A percentile compares a stretch with the other conserved stretches of the same genome.
Evolutionary conservation across 2,888 invertebrate species (phyloP).

Genomic region (Petrolisthes manimaculis): DNA sequence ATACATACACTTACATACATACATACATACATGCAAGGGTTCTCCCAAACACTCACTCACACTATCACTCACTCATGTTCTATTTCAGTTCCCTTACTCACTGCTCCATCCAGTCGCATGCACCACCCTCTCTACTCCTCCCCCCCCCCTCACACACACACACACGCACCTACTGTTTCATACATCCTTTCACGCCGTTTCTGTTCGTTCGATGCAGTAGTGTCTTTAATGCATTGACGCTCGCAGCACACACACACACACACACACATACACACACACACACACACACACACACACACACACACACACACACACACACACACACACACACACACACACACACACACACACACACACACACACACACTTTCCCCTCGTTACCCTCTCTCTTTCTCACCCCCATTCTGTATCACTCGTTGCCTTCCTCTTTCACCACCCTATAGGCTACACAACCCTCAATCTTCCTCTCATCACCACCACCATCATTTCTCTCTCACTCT

Average conservation of each 20-base stretch:
- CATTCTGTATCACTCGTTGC: too few species aligned
- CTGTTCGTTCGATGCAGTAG: neutral
- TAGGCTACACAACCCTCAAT: neutral
- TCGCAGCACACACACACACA: too few species aligned
- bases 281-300: conserved; percentile 23
- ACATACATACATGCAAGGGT: neutral
- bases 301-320: conserved; percentile 39
- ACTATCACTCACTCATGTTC: neutral
- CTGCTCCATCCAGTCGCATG: neutral
- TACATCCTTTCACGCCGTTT: neutral
- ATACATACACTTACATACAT: neutral
- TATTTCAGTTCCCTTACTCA: too few species aligned
- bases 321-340: conserved; percentile 35
- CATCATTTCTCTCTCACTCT: neutral
- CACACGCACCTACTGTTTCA: neutral
- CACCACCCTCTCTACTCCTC: neutral
- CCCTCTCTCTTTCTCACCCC: conserved; percentile 19
- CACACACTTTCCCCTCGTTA: neutral
- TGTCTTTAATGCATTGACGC: neutral
- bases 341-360: conserved; percentile 33
- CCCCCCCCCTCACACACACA: neutral
- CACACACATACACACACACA: conserved; percentile 13
- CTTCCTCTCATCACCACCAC: too few species aligned
- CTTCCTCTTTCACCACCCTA: too few species aligned
- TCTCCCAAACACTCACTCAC: neutral